phyloP scores from a whole-genome alignment of 2,113 vertebrate genomes.

The Cynocephalus volans region DNA sequence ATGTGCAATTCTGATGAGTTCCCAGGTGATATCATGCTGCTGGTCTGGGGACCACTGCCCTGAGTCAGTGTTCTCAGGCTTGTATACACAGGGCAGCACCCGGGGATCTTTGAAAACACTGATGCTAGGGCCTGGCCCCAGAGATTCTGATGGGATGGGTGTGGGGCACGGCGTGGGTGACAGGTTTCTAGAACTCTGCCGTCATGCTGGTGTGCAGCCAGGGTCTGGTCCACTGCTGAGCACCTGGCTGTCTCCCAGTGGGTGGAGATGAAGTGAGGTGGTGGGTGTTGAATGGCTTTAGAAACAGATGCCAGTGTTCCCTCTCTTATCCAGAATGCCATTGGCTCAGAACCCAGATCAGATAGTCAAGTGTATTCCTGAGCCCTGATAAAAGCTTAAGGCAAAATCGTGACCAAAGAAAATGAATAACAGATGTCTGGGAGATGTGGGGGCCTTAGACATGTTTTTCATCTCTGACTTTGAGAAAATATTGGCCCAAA shows the following conservation, averaged over 20 bases:
- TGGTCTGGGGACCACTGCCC: neutral
- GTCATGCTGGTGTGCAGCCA: too few relatives aligned
- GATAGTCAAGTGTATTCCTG: neutral
- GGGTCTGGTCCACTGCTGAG: neutral
- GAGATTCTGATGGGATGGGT: neutral
- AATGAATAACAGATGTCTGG: conserved; percentile 34
- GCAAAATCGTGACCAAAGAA: conserved; percentile 48
- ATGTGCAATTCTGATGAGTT: neutral
- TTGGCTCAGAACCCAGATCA: neutral
- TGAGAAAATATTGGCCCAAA: conserved; percentile 35
- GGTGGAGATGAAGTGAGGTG: neutral
- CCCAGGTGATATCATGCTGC: too few relatives aligned
- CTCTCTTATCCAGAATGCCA: neutral
- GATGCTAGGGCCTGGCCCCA: too few relatives aligned
- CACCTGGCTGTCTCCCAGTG: neutral
- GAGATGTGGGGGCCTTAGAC: neutral
- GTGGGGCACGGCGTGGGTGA: too few relatives aligned
- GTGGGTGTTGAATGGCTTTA: neutral
- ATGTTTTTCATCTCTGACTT: conserved; percentile 57
- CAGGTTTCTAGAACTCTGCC: neutral
- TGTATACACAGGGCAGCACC: neutral
- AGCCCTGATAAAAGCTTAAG: neutral
- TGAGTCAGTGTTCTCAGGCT: neutral
- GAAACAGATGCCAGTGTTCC: neutral
- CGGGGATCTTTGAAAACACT: neutral